Percentiles rank a stretch among this genome's conserved stretches.
phyloP scores from a whole-genome alignment of 2,888 invertebrate species.

The Drosophila acutilabella region DNA sequence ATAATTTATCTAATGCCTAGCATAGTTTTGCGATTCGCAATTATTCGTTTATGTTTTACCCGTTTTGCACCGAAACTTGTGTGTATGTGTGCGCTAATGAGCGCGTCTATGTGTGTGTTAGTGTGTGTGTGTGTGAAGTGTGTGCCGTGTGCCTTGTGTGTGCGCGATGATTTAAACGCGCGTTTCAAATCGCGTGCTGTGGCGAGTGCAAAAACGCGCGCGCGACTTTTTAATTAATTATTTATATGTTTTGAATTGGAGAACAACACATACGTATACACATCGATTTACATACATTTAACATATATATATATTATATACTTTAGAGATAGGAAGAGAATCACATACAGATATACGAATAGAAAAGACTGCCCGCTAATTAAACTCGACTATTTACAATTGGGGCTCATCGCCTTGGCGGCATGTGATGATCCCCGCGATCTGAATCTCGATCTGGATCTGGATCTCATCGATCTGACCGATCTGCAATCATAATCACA shows the following conservation, averaged over 20 bases:
- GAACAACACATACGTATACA: constrained; percentile 11
- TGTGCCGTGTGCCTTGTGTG: constrained; percentile 1
- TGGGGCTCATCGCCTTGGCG: constrained; percentile 43
- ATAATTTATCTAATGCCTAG: constrained; percentile 70
- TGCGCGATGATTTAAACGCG: constrained; percentile 23
- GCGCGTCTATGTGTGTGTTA: not conserved
- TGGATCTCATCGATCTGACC: constrained; percentile 47
- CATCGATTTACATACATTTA: constrained; percentile 7
- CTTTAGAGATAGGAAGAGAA: constrained; percentile 13
- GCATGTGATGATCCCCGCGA: constrained; percentile 52
- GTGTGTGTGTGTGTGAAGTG: constrained; percentile 54
- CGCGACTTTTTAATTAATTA: constrained; percentile 25
- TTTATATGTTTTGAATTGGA: constrained; percentile 28
- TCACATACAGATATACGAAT: constrained; percentile 40
- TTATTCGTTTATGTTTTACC: constrained; percentile 67
- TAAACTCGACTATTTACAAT: constrained; percentile 50
- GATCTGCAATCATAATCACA: constrained; percentile 29
- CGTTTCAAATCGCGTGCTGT: constrained; percentile 20
- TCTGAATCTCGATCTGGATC: constrained; percentile 44
- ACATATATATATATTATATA: constrained; percentile 8
- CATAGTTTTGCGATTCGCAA: constrained; percentile 62
- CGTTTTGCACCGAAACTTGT: constrained; percentile 83
- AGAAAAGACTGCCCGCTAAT: constrained; percentile 41
- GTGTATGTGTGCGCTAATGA: constrained; percentile 41
- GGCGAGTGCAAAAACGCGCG: constrained; percentile 17